Evolutionary conservation across 2,888 invertebrate species (phyloP), one percentile per base, ranked within the genome.

Genomic region (Bembecia ichneumoniformis): DNA sequence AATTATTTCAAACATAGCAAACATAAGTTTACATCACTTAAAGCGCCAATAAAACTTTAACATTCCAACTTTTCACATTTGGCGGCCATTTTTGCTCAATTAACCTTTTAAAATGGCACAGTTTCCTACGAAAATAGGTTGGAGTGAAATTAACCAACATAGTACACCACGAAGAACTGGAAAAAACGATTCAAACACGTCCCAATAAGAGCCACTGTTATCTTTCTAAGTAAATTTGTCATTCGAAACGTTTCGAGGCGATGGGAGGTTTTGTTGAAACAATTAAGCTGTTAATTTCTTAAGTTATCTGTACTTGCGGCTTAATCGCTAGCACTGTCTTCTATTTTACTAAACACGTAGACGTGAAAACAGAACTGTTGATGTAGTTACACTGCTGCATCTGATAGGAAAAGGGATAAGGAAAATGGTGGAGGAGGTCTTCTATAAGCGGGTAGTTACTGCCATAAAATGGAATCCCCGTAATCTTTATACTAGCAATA

Each of bases 71-170:
- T 71, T 62, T 55, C 62, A 64, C 71, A 72, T 67, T 69, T 68
- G 64, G 66, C 68, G 66, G 64, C 62, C 63, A 66, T 68, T 65
- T 72, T 71, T 68, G 62, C 49, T 60, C 66, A 66, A 74, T 71
- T 69, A 69, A 67, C 65, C 67, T 64, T 65, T 67, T 62, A 66
- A 67, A 68, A 64, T 62, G 59, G 58, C 54, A 53, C 61, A 54
- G 58, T 52, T 57, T 56, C 44, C 15, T 16, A 15, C 44, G 15
- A 44, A 44, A 44, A 44, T 44, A 15, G 44, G 44, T 44, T 44
- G 17, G 15, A 44, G 10, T 44, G 15, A 17, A 16, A 11, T 17
- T 17, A 15, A 17, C 44, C 5, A 44, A 44, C 3, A 10, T 11
- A 9, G 7, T 4, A 16, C 3, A 5, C 11, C 2, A 7, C 7